Base-by-base conservation (phyloP, 2,113 vertebrate genomes). In the Nematolebias whitei region DNA sequence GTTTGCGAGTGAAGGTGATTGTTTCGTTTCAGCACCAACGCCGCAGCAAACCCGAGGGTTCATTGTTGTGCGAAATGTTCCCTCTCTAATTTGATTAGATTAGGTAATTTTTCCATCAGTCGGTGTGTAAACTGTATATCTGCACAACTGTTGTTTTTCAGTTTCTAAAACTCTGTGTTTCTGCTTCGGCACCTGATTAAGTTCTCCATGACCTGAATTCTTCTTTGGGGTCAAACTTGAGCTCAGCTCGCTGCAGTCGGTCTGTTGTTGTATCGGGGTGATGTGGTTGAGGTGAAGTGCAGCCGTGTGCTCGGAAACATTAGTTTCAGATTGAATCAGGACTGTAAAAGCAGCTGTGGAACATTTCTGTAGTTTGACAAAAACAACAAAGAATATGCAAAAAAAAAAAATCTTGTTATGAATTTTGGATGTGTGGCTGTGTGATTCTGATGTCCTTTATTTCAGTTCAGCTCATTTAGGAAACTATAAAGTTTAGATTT, bases 141-240 rank as follows among this genome's bases (percentile, higher is more conserved):
- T 43, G 22, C 3, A 4, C 3, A 29, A 29, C 22, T 6, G 5
- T 18, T 41, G 16, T 35, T 55, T 41, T n/a, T 68, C 57, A 26
- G 45, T n/a, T n/a, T n/a, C n/a, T n/a, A n/a, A n/a, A n/a, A 24
- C 40, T 5, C 23, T n/a, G n/a, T n/a, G 29, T 41, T 54, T 43
- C n/a, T 3, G 39, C 67, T 24, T 14, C 18, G 62, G 6, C 73
- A 47, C 61, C 66, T 24, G 71, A 29, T 80, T 58, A 50, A 44
- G 53, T 76, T 74, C 75, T 59, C 56, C 2, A 51, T 57, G 77
- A 18, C 62, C 66, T 63, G 23, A 49, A 59, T 69, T 75, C 60
- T 35, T 66, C 24, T 74, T n/a, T 0, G 14, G 35, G 59, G 78
- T 76, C 65, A 61, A 59, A 48, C 4, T 4, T 20, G 43, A 58